Evolutionary conservation across 2,888 invertebrate species (phyloP), one percentile per base, ranked within the genome.

Genomic region (Tanytarsus gracilentus): DNA sequence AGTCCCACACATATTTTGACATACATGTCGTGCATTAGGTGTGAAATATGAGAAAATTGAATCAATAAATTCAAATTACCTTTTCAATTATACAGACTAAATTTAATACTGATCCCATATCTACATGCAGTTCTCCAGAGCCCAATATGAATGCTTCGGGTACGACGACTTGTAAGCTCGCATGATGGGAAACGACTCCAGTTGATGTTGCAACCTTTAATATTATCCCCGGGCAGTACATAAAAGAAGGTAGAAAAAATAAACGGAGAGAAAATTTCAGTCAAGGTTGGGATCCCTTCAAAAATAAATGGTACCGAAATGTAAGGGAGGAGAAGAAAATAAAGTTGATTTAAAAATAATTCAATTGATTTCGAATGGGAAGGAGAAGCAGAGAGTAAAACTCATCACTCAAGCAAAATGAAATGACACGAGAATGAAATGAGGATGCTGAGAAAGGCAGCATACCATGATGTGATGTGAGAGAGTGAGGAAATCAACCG

Each of bases 31-130:
- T n/a, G n/a, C n/a, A n/a, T n/a, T n/a, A n/a, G n/a, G n/a, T n/a
- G n/a, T n/a, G n/a, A n/a, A n/a, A n/a, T n/a, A n/a, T n/a, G 40
- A 18, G 40, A 49, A 49, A 49, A 18, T 26, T 25, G 14, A 49
- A 49, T 26, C 27, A 49, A 49, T 49, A 49, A 49, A 49, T 49
- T 49, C 26, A 50, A 69, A 77, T 78, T 75, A 91, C 91, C 85
- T 91, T 91, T 76, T 91, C 90, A 71, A 92, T 90, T 71, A 91
- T 85, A 80, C 92, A 92, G 67, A 88, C 88, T 70, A 92, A 83
- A 76, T 84, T 88, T 75, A 92, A 89, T 69, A 88, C 84, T 73
- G 91, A 91, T 69, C 91, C 91, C 69, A 87, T 84, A 74, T 91
- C 90, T 64, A 92, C 91, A 76, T 92, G 91, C 74, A 90, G 86